phyloP scores from a whole-genome alignment of 2,888 invertebrate genomes.

The Heliconius ethilla region DNA sequence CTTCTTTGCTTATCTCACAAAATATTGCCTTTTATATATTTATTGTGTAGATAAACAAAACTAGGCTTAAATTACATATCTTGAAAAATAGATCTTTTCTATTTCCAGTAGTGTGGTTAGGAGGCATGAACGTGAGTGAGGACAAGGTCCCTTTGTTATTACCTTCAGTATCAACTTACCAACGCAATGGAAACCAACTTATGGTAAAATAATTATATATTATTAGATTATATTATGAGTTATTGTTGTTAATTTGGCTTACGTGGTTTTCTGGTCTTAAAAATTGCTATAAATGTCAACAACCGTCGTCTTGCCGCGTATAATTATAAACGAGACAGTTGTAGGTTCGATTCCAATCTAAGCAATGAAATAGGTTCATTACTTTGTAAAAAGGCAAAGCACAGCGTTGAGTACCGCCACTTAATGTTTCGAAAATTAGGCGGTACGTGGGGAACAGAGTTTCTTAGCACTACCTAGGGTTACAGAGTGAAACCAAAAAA shows the following conservation, averaged over 20 bases:
- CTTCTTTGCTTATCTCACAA: background rate
- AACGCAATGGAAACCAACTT: background rate
- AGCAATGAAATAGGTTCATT: too few relatives aligned
- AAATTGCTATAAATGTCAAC: background rate
- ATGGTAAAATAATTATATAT: background rate
- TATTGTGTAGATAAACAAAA: background rate
- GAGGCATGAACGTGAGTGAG: constrained; percentile 16
- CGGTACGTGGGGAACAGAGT: too few relatives aligned
- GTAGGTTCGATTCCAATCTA: too few relatives aligned
- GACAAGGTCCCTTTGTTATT: constrained; percentile 14
- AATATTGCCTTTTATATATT: background rate
- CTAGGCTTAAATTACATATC: background rate
- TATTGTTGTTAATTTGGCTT: too few relatives aligned
- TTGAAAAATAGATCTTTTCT: background rate
- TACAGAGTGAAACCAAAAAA: too few relatives aligned
- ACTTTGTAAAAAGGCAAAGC: too few relatives aligned
- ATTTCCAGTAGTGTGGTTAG: constrained; percentile 13
- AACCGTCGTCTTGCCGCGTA: too few relatives aligned
- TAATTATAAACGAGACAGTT: too few relatives aligned
- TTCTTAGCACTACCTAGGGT: too few relatives aligned
- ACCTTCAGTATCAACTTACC: background rate
- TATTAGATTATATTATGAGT: background rate
- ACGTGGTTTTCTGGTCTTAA: background rate
- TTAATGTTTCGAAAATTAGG: too few relatives aligned
- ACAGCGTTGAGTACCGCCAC: too few relatives aligned